Percentiles rank a stretch among this genome's conserved stretches.
phyloP scores from a whole-genome alignment of 2,888 invertebrate species.

The Andrena praecox region DNA sequence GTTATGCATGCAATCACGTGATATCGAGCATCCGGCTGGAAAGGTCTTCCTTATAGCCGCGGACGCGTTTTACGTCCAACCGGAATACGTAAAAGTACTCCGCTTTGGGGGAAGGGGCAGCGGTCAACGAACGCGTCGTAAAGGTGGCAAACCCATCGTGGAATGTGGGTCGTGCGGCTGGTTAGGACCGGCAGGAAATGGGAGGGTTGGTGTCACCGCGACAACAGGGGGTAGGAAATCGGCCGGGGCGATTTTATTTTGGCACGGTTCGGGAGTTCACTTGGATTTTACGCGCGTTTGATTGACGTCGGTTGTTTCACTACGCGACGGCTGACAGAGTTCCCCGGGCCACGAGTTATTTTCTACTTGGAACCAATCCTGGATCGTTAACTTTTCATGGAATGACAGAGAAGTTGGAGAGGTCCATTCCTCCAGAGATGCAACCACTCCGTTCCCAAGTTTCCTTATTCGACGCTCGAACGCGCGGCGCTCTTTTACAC shows the following conservation, averaged over 20 bases:
- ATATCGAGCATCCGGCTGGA: slow-evolving; percentile 27
- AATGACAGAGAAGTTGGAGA: slow-evolving; percentile 43
- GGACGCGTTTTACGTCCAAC: slow-evolving; percentile 27
- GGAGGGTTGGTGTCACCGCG: neutral
- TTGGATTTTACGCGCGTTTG: slow-evolving; percentile 30
- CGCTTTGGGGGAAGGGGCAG: neutral
- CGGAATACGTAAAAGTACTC: slow-evolving; percentile 50
- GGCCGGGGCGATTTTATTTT: slow-evolving; percentile 50
- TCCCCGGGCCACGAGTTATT: neutral
- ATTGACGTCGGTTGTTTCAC: slow-evolving; percentile 34
- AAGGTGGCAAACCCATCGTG: slow-evolving; percentile 34
- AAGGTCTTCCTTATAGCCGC: slow-evolving; percentile 29
- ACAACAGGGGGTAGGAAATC: slow-evolving; percentile 20
- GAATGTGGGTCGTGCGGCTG: slow-evolving; percentile 22
- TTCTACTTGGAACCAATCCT: neutral
- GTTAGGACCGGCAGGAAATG: neutral
- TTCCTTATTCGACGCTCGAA: neutral
- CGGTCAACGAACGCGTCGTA: slow-evolving; percentile 46
- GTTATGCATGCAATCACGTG: slow-evolving; percentile 38
- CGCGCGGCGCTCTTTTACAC: neutral
- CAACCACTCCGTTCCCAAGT: neutral
- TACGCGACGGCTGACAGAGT: neutral
- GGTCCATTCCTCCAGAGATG: neutral
- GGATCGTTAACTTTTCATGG: slow-evolving; percentile 52
- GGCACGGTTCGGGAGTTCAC: neutral